Evolutionary conservation across 2,113 vertebrate species (phyloP).

Genomic region (Phaethornis superciliosus): DNA sequence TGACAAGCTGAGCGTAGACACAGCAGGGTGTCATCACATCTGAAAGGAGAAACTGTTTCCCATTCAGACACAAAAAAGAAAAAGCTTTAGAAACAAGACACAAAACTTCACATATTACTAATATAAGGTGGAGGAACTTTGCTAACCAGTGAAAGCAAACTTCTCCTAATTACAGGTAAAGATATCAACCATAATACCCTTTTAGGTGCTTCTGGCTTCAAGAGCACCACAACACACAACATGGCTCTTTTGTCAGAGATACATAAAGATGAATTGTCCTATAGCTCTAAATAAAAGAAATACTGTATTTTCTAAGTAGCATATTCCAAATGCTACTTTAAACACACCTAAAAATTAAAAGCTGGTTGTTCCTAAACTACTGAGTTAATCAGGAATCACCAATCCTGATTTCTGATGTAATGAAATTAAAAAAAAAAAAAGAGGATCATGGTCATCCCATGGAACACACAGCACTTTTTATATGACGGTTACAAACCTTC

Average conservation of each 20-base stretch:
- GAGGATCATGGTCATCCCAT: not conserved
- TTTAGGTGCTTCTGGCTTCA: not conserved
- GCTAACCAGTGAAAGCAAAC: not conserved
- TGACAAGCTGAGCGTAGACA: not conserved
- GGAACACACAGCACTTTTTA: not conserved
- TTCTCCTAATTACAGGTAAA: not conserved
- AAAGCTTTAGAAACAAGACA: not conserved
- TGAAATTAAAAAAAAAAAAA: not conserved
- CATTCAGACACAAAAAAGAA: not conserved
- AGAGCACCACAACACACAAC: accelerated
- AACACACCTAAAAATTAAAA: not conserved
- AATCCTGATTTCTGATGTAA: not conserved
- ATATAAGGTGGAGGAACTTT: not conserved
- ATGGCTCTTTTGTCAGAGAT: not conserved
- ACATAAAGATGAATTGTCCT: not conserved
- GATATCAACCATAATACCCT: not conserved
- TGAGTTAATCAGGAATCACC: not conserved
- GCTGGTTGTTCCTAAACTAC: not conserved
- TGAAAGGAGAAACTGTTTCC: not conserved
- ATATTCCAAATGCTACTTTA: not conserved
- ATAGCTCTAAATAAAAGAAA: not conserved
- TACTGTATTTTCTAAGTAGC: not conserved
- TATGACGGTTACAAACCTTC: not conserved
- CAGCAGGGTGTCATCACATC: not conserved
- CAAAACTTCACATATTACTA: not conserved